phyloP scores from a whole-genome alignment of 2,888 invertebrate species.

The Chymomyza fuscimana region DNA sequence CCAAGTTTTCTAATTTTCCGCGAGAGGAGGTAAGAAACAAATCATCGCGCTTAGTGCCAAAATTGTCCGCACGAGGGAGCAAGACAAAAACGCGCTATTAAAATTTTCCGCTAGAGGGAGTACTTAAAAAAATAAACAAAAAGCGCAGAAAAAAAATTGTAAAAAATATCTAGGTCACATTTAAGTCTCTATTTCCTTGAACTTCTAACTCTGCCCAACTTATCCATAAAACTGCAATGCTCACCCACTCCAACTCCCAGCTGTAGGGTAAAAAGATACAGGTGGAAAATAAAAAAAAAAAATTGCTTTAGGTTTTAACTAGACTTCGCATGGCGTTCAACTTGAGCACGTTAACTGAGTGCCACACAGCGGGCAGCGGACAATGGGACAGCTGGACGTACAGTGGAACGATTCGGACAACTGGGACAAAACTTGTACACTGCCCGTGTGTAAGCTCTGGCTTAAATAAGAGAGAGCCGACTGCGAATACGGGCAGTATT shows the following conservation, averaged over 20 bases:
- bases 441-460: slow-evolving; percentile 27
- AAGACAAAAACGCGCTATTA: too few relatives aligned
- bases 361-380: slow-evolving; percentile 14
- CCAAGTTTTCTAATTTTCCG: too few relatives aligned
- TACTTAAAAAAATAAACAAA: too few relatives aligned
- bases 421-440: neutral
- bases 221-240: slow-evolving; percentile 15
- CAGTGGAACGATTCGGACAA: slow-evolving; percentile 4
- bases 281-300: slow-evolving; percentile 9
- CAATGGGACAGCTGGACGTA: neutral
- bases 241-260: neutral
- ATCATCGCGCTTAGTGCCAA: too few relatives aligned
- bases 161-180: too few relatives aligned
- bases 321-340: slow-evolving; percentile 44
- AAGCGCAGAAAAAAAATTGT: too few relatives aligned
- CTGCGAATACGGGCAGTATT: neutral
- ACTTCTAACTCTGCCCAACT: too few relatives aligned
- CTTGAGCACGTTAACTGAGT: slow-evolving; percentile 3
- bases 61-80: too few relatives aligned
- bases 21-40: too few relatives aligned
- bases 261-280: slow-evolving; percentile 28
- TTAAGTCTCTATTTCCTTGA: too few relatives aligned
- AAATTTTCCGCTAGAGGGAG: too few relatives aligned
- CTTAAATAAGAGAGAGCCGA: neutral
- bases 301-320: slow-evolving; percentile 66